Evolutionary conservation across 2,797 vertebrate genomes (phyloP).

Genomic region (Brachyrhaphis roseni): DNA sequence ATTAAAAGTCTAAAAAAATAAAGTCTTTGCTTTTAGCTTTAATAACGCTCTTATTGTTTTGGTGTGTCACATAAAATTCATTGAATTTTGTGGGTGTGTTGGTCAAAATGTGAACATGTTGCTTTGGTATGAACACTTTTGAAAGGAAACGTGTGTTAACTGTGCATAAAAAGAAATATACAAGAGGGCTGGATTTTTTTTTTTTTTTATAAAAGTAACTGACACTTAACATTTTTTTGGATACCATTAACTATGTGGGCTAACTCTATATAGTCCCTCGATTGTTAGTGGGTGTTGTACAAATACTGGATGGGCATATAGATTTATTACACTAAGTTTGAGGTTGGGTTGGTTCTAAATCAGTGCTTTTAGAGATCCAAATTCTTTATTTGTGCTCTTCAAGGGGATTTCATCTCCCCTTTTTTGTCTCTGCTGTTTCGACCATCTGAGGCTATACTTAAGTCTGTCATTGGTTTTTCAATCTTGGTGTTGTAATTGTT

Average conservation of each 20-base stretch:
- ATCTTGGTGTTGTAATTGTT: slow-evolving; percentile 79
- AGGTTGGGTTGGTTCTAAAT: slow-evolving; percentile 17
- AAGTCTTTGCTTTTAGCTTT: background rate
- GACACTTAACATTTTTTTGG: background rate
- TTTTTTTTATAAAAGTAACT: background rate
- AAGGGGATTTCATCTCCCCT: slow-evolving; percentile 28
- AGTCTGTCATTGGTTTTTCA: slow-evolving; percentile 74
- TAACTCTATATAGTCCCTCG: background rate
- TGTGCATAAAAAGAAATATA: background rate
- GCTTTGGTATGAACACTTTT: background rate
- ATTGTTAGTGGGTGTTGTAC: slow-evolving; percentile 4
- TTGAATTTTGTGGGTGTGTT: background rate
- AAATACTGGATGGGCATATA: background rate
- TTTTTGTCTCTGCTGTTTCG: slow-evolving; percentile 54
- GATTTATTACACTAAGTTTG: slow-evolving; percentile 10
- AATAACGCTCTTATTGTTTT: background rate
- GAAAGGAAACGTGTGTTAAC: background rate
- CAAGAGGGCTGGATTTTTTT: background rate
- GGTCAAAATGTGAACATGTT: background rate
- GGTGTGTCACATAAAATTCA: background rate
- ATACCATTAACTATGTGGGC: background rate
- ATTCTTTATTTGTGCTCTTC: slow-evolving; percentile 27
- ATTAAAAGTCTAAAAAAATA: background rate
- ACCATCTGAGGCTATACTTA: slow-evolving; percentile 62
- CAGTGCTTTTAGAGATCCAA: slow-evolving; percentile 30